Evolutionary conservation across 2,888 invertebrate genomes (phyloP).

Genomic region (Mythimna lalbum): DNA sequence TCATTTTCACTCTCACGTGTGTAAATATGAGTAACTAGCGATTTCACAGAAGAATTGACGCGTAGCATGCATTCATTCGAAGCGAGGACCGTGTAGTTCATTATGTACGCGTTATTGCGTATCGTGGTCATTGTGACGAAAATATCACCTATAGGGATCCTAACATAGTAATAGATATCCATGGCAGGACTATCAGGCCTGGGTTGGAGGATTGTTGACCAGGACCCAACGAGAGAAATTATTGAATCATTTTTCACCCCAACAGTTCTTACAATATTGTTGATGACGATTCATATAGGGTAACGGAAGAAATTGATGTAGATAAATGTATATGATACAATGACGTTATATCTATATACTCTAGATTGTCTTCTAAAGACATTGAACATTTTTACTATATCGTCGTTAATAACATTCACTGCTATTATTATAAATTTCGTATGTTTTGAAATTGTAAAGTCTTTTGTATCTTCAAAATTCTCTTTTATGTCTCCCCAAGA

Average conservation of each 20-base stretch:
- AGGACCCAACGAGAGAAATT: no score
- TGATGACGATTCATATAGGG: background rate
- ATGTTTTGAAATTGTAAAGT: background rate
- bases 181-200: background rate
- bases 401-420: background rate
- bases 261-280: background rate
- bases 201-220: no score
- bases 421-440: background rate
- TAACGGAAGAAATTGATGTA: background rate
- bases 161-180: constrained; percentile 1
- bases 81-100: constrained; percentile 30
- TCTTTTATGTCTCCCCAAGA: background rate
- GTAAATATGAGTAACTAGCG: constrained; percentile 22
- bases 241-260: no score
- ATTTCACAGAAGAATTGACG: constrained; percentile 55
- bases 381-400: background rate
- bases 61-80: constrained; percentile 44
- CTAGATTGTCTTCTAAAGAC: background rate
- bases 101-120: constrained; percentile 39
- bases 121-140: constrained; percentile 36
- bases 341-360: background rate
- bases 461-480: background rate
- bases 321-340: background rate
- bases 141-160: constrained; percentile 19
- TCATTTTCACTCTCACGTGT: constrained; percentile 10